These are phyloP conservation scores for Mystacides longicornis DNA, from an alignment of 2,888 invertebrate species.

Conservation along the genomic window DNA sequence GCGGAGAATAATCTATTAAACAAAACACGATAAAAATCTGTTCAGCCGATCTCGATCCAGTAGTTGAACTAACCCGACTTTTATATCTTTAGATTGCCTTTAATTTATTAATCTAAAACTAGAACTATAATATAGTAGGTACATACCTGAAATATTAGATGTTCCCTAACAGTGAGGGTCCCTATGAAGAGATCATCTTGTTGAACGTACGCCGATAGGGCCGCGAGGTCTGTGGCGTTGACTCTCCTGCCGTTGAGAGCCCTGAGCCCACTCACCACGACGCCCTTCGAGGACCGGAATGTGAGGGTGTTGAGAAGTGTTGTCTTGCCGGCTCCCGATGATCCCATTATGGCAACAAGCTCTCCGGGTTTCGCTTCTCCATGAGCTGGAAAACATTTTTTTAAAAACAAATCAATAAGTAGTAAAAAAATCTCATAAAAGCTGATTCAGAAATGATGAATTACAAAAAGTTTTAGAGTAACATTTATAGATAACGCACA, in stretches of 20 bases:
- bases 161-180: slow-evolving; percentile 81
- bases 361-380: slow-evolving; percentile 83
- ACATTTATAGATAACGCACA: too few species aligned
- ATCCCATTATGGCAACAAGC: slow-evolving; percentile 79
- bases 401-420: too few species aligned
- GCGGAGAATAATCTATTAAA: too few species aligned
- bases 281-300: slow-evolving; percentile 64
- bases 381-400: slow-evolving; percentile 54
- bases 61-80: too few species aligned
- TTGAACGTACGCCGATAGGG: slow-evolving; percentile 85
- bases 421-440: too few species aligned
- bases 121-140: too few species aligned
- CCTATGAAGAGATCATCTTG: slow-evolving; percentile 92
- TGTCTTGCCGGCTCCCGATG: slow-evolving; percentile 91
- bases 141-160: slow-evolving; percentile 74
- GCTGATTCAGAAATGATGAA: too few species aligned
- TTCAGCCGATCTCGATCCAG: too few species aligned
- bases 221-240: slow-evolving; percentile 61
- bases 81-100: too few species aligned
- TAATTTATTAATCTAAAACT: too few species aligned
- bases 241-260: slow-evolving; percentile 72
- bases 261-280: slow-evolving; percentile 54
- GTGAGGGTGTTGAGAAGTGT: slow-evolving; percentile 86
- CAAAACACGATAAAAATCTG: too few species aligned
- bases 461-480: too few species aligned